A percentile compares a stretch with the other conserved stretches of the same genome.
phyloP scores from a whole-genome alignment of 2,888 invertebrate species.

The Phaedon cochleariae region DNA sequence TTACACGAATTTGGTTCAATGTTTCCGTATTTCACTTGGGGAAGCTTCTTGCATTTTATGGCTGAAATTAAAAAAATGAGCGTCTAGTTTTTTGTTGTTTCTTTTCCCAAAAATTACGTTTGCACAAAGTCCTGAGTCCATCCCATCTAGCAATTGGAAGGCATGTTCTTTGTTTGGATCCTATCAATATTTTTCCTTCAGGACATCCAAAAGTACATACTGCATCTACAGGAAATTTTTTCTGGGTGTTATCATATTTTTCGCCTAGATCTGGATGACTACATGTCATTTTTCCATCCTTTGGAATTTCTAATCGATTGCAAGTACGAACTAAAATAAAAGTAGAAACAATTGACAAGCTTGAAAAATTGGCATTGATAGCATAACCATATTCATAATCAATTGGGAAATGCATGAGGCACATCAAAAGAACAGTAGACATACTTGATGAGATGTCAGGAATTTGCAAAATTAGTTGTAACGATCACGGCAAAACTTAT shows the following conservation, averaged over 20 bases:
- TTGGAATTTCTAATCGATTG: conserved; percentile 65
- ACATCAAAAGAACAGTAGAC: too few relatives aligned
- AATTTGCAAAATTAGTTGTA: too few relatives aligned
- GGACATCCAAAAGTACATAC: conserved; percentile 72
- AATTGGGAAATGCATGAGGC: too few relatives aligned
- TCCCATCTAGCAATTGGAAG: conserved; percentile 75
- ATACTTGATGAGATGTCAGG: too few relatives aligned
- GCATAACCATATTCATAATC: too few relatives aligned
- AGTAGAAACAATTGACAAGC: too few relatives aligned
- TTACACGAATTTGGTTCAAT: conserved; percentile 67
- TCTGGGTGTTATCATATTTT: conserved; percentile 52
- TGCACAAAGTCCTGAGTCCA: conserved; percentile 72
- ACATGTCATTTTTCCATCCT: conserved; percentile 67
- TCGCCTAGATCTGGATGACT: conserved; percentile 61
- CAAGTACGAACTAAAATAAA: conserved; percentile 70
- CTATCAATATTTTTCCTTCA: conserved; percentile 70
- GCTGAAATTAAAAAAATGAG: conserved; percentile 45
- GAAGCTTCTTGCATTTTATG: conserved; percentile 59
- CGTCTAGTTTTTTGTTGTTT: neutral
- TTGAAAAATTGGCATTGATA: too few relatives aligned
- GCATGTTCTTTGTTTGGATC: conserved; percentile 71
- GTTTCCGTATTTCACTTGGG: conserved; percentile 65
- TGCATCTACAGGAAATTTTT: conserved; percentile 68
- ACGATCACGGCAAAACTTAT: too few relatives aligned
- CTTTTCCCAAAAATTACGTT: conserved; percentile 62